Evolutionary conservation across 1,140 invertebrate species (phyloP).

Genomic region (Hormaphis cornu): DNA sequence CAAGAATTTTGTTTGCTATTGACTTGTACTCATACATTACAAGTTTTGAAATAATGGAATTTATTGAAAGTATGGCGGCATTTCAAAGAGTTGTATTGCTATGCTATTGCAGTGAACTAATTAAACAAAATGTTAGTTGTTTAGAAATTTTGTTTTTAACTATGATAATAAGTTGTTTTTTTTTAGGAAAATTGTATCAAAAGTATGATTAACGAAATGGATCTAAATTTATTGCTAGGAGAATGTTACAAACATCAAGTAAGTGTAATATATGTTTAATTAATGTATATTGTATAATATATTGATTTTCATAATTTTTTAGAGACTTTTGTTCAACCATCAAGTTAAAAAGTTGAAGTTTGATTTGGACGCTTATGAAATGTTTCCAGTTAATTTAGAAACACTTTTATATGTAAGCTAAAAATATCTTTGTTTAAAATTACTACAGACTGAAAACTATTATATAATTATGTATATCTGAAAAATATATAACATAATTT

Average conservation of each 20-base stretch:
- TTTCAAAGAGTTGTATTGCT: slow-evolving; percentile 15
- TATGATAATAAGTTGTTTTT: background rate
- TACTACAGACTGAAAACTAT: too few species aligned
- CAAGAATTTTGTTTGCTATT: slow-evolving; percentile 16
- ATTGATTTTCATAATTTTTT: background rate
- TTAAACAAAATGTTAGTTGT: slow-evolving; percentile 18
- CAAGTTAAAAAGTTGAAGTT: slow-evolving; percentile 17
- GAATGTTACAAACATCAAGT: slow-evolving; percentile 18
- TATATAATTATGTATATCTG: too few species aligned
- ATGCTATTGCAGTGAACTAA: slow-evolving; percentile 21
- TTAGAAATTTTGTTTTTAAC: background rate
- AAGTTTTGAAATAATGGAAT: background rate
- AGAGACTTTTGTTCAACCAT: slow-evolving; percentile 17
- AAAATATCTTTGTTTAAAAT: background rate
- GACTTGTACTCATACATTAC: slow-evolving; percentile 17
- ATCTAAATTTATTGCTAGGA: slow-evolving; percentile 2
- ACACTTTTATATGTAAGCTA: slow-evolving; percentile 1
- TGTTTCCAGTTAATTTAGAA: slow-evolving; percentile 27
- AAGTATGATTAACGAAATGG: slow-evolving; percentile 24
- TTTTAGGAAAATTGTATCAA: slow-evolving; percentile 18
- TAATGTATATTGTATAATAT: background rate
- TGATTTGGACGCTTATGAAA: slow-evolving; percentile 18
- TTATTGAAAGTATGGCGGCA: background rate
- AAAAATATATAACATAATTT: too few species aligned
- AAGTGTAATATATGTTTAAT: background rate